phyloP scores from a whole-genome alignment of 2,113 vertebrate genomes.

The Menidia beryllina region DNA sequence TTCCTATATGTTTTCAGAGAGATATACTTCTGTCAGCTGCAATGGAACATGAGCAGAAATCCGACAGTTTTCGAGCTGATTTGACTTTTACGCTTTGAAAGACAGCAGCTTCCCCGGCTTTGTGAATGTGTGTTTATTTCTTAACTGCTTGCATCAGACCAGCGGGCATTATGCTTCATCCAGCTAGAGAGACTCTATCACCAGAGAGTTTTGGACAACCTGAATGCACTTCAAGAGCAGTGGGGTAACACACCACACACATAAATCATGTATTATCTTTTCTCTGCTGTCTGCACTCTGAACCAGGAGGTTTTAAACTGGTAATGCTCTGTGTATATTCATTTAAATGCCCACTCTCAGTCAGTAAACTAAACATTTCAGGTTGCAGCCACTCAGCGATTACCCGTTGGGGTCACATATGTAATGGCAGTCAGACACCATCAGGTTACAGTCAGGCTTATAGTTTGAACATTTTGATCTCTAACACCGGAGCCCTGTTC shows the following conservation, averaged over 20 bases:
- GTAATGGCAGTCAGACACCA: too few relatives aligned
- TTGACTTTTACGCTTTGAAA: background rate
- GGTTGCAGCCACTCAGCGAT: background rate
- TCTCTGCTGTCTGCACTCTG: background rate
- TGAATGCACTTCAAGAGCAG: constrained; percentile 89
- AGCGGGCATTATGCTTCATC: constrained; percentile 92
- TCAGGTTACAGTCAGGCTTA: too few relatives aligned
- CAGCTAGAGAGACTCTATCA: constrained; percentile 94
- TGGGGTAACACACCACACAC: constrained; percentile 85
- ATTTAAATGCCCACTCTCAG: background rate
- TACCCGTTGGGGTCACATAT: background rate
- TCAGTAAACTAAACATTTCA: background rate
- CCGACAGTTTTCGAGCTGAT: background rate
- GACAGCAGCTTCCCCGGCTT: background rate
- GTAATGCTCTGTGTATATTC: background rate
- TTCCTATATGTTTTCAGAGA: background rate
- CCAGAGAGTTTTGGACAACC: constrained; percentile 91
- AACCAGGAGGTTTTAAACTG: background rate
- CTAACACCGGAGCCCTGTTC: background rate
- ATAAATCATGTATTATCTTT: background rate
- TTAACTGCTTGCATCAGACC: constrained; percentile 86
- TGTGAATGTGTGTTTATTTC: constrained; percentile 63
- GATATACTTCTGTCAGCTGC: background rate
- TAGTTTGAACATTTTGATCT: too few relatives aligned
- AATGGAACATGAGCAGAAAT: background rate